phyloP scores from a whole-genome alignment of 1,140 invertebrate species.

The Plodia interpunctella region DNA sequence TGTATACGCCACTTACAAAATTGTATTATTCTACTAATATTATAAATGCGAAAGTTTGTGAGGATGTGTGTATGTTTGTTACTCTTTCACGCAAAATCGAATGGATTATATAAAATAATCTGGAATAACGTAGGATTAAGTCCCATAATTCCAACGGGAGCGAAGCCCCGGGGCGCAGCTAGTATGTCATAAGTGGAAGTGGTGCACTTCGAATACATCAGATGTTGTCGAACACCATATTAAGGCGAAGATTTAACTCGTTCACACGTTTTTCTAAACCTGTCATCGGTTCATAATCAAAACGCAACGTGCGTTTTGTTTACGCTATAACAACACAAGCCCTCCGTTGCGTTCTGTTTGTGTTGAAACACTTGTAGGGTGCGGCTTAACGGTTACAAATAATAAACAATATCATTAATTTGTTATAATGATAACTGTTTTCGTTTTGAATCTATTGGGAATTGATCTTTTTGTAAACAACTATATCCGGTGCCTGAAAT shows the following conservation, averaged over 20 bases:
- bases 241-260: not conserved
- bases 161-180: too few species aligned
- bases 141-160: too few species aligned
- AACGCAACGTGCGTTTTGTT: constrained; percentile 44
- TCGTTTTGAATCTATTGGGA: constrained; percentile 11
- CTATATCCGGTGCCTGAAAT: not conserved
- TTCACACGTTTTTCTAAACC: constrained; percentile 29
- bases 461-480: not conserved
- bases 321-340: constrained; percentile 41
- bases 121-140: too few species aligned
- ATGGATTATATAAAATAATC: too few species aligned
- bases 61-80: too few species aligned
- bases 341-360: constrained; percentile 35
- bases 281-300: constrained; percentile 44
- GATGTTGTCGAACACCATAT: not conserved
- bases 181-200: too few species aligned
- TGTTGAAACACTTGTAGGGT: constrained; percentile 44
- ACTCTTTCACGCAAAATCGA: too few species aligned
- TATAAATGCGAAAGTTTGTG: too few species aligned
- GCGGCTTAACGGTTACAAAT: constrained; percentile 29
- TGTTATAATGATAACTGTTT: constrained; percentile 17
- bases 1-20: too few species aligned
- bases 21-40: too few species aligned
- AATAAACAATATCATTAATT: constrained; percentile 33
- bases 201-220: too few species aligned